Base-by-base conservation (phyloP, 2,888 invertebrate species). In the Asteroscopus sphinx region DNA sequence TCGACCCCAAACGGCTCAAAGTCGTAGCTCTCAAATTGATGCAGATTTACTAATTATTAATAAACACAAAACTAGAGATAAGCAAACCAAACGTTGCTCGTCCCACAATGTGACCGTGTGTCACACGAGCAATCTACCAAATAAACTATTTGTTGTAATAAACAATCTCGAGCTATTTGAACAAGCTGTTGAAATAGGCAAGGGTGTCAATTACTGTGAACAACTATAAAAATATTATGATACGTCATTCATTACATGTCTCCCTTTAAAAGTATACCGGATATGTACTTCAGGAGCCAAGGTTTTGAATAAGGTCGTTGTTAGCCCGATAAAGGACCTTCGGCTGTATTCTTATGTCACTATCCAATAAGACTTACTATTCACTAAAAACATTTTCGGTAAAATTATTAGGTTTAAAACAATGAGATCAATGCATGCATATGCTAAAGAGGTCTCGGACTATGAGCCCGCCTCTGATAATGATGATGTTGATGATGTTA, bases 181-280 rank as follows among this genome's bases (percentile, higher is more conserved):
- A 48, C 47, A 55, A 70, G 30, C 9, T 41, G 9, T 51, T 57
- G 28, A 48, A 57, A 30, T 45, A 49, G 33, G 36, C 17, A 40
- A 59, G n/a, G 47, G 42, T 65, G 57, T 56, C 48, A 58, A 67
- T 67, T 37, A 32, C 16, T 36, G 30, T 57, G n/a, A 48, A 39
- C 16, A 30, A 47, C 28, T 56, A 56, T 4, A 69, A 45, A 70
- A 49, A 49, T 30, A 64, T 70, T 21, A 48, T 12, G 5, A 32
- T 32, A 42, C 6, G 7, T 21, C 8, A 48, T 70, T 17, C 48
- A 54, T 64, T 13, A 56, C n/a, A 36, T 35, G 15, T 7, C 33
- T 30, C 13, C 30, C n/a, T 46, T 25, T 65, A 56, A 66, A 71
- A 71, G 68, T 71, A 15, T 58, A 45, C 66, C 72, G 66, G 72